Evolutionary conservation across 1,140 invertebrate genomes (phyloP).

Genomic region (Achroia grisella): DNA sequence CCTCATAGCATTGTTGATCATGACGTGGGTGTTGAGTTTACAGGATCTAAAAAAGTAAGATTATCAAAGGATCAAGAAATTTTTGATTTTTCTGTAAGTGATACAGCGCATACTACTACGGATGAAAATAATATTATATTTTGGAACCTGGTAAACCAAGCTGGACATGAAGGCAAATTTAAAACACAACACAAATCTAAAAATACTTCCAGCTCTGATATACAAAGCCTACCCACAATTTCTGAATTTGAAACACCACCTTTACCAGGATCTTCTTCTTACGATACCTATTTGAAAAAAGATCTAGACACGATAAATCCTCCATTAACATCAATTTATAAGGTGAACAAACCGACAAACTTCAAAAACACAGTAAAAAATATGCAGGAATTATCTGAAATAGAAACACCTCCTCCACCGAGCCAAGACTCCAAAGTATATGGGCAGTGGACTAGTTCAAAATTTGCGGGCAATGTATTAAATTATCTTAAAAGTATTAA

Average conservation of each 20-base stretch:
- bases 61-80: constrained; percentile 21
- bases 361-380: constrained; percentile 4
- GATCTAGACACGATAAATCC: constrained; percentile 2
- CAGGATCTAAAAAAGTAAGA: constrained; percentile 6
- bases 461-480: constrained; percentile 50
- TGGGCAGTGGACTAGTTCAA: constrained; percentile 50
- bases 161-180: constrained; percentile 21
- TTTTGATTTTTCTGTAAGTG: constrained; percentile 19
- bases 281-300: constrained; percentile 1
- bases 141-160: constrained; percentile 34
- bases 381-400: constrained; percentile 22
- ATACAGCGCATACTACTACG: constrained; percentile 3
- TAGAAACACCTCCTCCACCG: constrained; percentile 32
- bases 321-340: neutral
- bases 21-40: constrained; percentile 22
- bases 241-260: constrained; percentile 49
- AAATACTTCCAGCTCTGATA: constrained; percentile 8
- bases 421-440: constrained; percentile 36
- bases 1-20: constrained; percentile 32
- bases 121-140: constrained; percentile 27
- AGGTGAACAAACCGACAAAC: neutral
- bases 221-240: constrained; percentile 17
- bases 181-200: constrained; percentile 14
- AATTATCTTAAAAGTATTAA: constrained; percentile 55
- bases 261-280: constrained; percentile 10